Evolutionary conservation across 2,888 invertebrate species (phyloP).

Genomic region (Tenthredo livida): DNA sequence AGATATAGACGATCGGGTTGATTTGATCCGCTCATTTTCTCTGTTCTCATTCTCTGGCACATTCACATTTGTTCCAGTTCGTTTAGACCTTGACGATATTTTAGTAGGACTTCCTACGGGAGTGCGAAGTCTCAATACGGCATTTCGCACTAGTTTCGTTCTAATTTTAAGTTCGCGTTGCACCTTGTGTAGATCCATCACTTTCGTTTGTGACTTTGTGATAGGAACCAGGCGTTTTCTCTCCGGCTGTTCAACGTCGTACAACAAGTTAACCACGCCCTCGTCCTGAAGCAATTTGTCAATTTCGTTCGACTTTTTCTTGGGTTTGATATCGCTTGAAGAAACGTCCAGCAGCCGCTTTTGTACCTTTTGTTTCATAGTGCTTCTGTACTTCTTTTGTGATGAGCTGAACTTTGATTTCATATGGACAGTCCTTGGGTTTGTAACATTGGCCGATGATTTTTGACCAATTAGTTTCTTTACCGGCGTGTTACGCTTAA

Average conservation of each 20-base stretch:
- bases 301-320: slow-evolving; percentile 84
- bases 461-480: slow-evolving; percentile 62
- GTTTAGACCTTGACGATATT: slow-evolving; percentile 79
- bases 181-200: slow-evolving; percentile 75
- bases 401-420: slow-evolving; percentile 58
- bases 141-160: slow-evolving; percentile 83
- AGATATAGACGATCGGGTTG: slow-evolving; percentile 68
- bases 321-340: slow-evolving; percentile 65
- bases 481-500: slow-evolving; percentile 63
- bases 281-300: slow-evolving; percentile 90
- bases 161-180: slow-evolving; percentile 76
- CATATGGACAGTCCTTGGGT: slow-evolving; percentile 61
- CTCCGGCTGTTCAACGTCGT: slow-evolving; percentile 84
- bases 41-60: slow-evolving; percentile 62
- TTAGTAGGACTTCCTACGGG: slow-evolving; percentile 79
- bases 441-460: slow-evolving; percentile 55
- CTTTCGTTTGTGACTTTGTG: slow-evolving; percentile 74
- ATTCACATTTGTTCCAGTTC: slow-evolving; percentile 74
- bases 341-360: slow-evolving; percentile 44
- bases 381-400: slow-evolving; percentile 7
- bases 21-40: slow-evolving; percentile 57
- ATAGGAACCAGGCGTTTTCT: slow-evolving; percentile 73
- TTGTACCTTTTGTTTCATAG: slow-evolving; percentile 46
- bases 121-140: slow-evolving; percentile 79
- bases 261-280: slow-evolving; percentile 92